Percentiles rank a stretch among this genome's conserved stretches.
phyloP scores from a whole-genome alignment of 1,140 invertebrate genomes.

The Drosophila quadrilineata region DNA sequence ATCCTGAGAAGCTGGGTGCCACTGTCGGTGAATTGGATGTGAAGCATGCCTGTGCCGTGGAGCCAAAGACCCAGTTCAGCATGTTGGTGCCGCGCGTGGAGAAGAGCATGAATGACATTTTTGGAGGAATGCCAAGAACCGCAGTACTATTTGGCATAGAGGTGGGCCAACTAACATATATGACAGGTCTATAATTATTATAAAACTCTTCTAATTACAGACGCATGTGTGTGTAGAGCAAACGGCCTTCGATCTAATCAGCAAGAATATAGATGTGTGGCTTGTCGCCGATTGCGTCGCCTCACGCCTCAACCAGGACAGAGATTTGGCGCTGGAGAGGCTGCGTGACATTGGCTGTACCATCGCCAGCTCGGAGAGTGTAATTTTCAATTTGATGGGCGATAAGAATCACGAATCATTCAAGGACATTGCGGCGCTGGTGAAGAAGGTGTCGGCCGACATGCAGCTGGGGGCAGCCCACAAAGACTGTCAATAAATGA shows the following conservation, averaged over 20 bases:
- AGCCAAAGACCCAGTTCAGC: constrained; percentile 91
- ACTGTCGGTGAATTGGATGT: constrained; percentile 90
- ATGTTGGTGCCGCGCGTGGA: constrained; percentile 89
- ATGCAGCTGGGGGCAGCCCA: constrained; percentile 70
- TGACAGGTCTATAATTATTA: not conserved
- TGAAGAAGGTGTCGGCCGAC: constrained; percentile 84
- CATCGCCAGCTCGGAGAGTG: constrained; percentile 89
- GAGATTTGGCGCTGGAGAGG: constrained; percentile 87
- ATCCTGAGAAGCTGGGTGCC: constrained; percentile 88
- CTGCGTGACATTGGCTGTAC: constrained; percentile 90
- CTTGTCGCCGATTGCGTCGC: constrained; percentile 92
- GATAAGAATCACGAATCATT: constrained; percentile 90
- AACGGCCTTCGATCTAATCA: constrained; percentile 90
- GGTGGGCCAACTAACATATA: constrained; percentile 69
- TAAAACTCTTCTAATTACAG: constrained; percentile 69
- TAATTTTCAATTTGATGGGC: constrained; percentile 88
- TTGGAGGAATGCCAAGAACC: constrained; percentile 82
- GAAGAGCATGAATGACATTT: constrained; percentile 82
- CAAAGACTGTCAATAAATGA: constrained; percentile 70
- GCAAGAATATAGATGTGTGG: constrained; percentile 88
- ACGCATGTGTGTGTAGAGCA: constrained; percentile 94
- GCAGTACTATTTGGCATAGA: constrained; percentile 94
- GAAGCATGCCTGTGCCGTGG: constrained; percentile 84
- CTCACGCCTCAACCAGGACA: constrained; percentile 87
- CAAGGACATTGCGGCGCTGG: constrained; percentile 85